Base-by-base conservation (phyloP, 2,888 invertebrate species). In the Morpho deidamia region DNA sequence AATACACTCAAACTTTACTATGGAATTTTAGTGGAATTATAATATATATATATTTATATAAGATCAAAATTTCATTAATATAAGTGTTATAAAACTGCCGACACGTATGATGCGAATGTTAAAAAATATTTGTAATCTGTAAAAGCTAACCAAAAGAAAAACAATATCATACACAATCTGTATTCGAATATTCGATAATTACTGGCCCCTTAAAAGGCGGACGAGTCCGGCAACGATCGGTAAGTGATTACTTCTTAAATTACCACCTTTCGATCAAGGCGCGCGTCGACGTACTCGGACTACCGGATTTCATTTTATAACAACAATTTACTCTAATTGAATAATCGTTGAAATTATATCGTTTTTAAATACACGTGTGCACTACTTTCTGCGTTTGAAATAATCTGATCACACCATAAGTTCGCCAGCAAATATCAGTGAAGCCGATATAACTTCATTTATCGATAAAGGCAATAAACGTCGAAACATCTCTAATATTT, bases 241-340 rank as follows among this genome's bases (percentile, higher is more conserved):
- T 73, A 71, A 76, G 76, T 81, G 81, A 85, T 84, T 86, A 71
- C 78, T 82, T 85, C 81, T 83, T 81, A 83, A 86, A 84, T 83
- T 82, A 75, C 77, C 73, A 57, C 59, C 59, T 65, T 58, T 59
- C 59, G 58, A 48, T 41, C 56, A 47, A 55, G 60, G 58, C 60
- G 58, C 51, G 51, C 58, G 51, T 44, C 58, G 51, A 54, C 59
- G 35, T 54, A 61, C 52, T 58, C 42, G 23, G 73, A 76, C 79
- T 81, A 80, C 82, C 69, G 81, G 67, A 74, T 53, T 50, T 46
- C 42, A 60, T 55, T 50, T 47, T 55, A 55, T 48, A 53, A 49
- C 41, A 51, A 57, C 50, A 55, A 53, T 57, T 60, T 58, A 43
- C 50, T 53, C 44, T 58, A 42, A 55, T 60, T 57, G 44, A 57